A percentile compares a stretch with the other conserved stretches of the same genome.
phyloP scores from a whole-genome alignment of 2,888 invertebrate genomes.

The Eueremaeus valkanovi region DNA sequence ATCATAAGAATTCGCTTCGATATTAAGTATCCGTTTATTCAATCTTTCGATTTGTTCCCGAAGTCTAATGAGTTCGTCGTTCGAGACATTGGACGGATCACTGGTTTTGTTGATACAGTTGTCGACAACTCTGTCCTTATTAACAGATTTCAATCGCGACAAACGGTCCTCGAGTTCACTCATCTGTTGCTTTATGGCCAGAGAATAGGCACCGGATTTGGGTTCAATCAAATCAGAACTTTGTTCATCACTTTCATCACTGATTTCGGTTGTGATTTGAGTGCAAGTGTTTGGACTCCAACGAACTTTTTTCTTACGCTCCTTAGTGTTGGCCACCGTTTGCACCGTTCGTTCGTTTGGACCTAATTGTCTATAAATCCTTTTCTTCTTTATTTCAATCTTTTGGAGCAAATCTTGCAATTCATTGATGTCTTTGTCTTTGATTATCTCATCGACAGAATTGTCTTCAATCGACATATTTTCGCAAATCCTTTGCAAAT shows the following conservation, averaged over 20 bases:
- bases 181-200: slow-evolving; percentile 55
- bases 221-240: slow-evolving; percentile 66
- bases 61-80: neutral
- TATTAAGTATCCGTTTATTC: neutral
- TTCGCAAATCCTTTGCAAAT: neutral
- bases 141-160: neutral
- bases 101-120: neutral
- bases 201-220: slow-evolving; percentile 56
- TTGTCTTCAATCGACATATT: neutral
- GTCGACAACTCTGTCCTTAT: neutral
- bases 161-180: slow-evolving; percentile 61
- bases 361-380: slow-evolving; percentile 57
- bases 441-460: neutral
- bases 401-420: slow-evolving; percentile 52
- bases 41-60: slow-evolving; percentile 17
- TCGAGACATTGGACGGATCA: neutral
- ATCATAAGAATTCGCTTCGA: neutral
- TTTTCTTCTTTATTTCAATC: slow-evolving; percentile 62
- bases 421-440: slow-evolving; percentile 2
- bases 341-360: slow-evolving; percentile 2
- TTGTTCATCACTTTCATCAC: slow-evolving; percentile 70
- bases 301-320: slow-evolving; percentile 52
- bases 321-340: slow-evolving; percentile 61
- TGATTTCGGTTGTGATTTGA: slow-evolving; percentile 62
- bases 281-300: too few species aligned